Evolutionary conservation across 2,797 vertebrate genomes (phyloP), one percentile per base, ranked within the genome.

Genomic region (Phoebastria nigripes): DNA sequence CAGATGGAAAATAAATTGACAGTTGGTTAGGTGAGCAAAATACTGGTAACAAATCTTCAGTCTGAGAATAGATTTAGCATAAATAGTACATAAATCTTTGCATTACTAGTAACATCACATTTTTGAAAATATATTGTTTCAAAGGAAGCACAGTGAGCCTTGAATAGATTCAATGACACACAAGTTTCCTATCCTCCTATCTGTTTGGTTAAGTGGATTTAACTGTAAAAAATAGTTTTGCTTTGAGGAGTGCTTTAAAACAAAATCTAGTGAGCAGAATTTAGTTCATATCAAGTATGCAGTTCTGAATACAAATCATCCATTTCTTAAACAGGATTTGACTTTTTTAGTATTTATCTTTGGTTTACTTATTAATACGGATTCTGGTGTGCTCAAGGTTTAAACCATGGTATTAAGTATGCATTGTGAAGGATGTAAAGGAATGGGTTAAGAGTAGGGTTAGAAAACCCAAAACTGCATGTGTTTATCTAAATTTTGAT

Each of bases 161-260:
- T n/a, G 29, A 82, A 61, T 7, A 49, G 15, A 25, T 74, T 66
- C 25, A 37, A 11, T 79, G 29, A 25, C 33, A 51, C 52, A 61
- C 6, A 29, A 15, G 9, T 63, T 92, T 89, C 46, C 20, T 35
- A 21, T 42, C 19, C 31, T 25, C 6, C 82, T 79, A 63, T 74
- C 62, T 76, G 18, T 87, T 94, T 56, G 44, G 39, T 61, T 79
- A 89, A 93, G 72, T 67, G 20, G 33, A 44, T 87, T 82, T 76
- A 42, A 55, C 28, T 71, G 31, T 54, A 69, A 92, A 91, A 80
- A 88, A 62, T 28, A 33, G 25, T 31, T 77, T 70, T 67, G 12
- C n/a, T 89, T 82, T 95, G 67, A 82, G 82, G 33, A 78, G 12
- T 41, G 25, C 14, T 96, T 93, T 82, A 76, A 80, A 94, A 86